Conservation (phyloP, 2,888 invertebrate genomes). For the Melinaea menophilus region DNA sequence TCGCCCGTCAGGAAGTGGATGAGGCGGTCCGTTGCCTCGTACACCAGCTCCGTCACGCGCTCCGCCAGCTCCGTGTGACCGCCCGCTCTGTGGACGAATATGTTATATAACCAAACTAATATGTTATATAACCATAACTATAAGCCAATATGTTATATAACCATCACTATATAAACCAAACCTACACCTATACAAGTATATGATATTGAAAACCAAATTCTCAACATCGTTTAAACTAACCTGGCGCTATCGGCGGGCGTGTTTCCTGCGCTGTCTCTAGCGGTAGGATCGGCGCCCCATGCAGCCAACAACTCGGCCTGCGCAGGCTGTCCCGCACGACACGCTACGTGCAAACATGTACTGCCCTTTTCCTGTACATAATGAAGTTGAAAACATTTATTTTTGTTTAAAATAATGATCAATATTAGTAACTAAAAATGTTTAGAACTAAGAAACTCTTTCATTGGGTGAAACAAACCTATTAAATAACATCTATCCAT, state of each 20-base stretch:
- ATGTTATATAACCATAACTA: too few species aligned
- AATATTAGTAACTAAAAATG: too few species aligned
- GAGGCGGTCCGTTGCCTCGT: constrained; percentile 95
- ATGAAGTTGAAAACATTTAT: background rate
- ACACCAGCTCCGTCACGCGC: constrained; percentile 91
- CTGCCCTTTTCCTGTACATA: constrained; percentile 89
- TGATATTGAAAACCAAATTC: background rate
- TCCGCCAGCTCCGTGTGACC: constrained; percentile 89
- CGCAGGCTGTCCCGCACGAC: constrained; percentile 92
- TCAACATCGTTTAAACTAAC: constrained; percentile 43
- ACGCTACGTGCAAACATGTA: constrained; percentile 95
- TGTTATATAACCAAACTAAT: too few species aligned
- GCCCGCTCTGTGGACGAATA: constrained; percentile 72
- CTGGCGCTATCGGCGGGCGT: constrained; percentile 85
- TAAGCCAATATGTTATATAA: too few species aligned
- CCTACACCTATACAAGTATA: too few species aligned
- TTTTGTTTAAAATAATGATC: too few species aligned
- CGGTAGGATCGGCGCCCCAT: constrained; percentile 95
- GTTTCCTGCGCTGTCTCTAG: constrained; percentile 85
- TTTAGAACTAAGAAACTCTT: too few species aligned
- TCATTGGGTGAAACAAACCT: too few species aligned
- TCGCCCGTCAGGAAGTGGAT: constrained; percentile 92
- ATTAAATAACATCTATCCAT: too few species aligned
- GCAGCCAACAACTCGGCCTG: constrained; percentile 95
- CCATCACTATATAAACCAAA: too few species aligned